These are phyloP conservation scores for Aphelocoma californica DNA, from an alignment of 2,797 vertebrate species.

Conservation along the genomic window DNA sequence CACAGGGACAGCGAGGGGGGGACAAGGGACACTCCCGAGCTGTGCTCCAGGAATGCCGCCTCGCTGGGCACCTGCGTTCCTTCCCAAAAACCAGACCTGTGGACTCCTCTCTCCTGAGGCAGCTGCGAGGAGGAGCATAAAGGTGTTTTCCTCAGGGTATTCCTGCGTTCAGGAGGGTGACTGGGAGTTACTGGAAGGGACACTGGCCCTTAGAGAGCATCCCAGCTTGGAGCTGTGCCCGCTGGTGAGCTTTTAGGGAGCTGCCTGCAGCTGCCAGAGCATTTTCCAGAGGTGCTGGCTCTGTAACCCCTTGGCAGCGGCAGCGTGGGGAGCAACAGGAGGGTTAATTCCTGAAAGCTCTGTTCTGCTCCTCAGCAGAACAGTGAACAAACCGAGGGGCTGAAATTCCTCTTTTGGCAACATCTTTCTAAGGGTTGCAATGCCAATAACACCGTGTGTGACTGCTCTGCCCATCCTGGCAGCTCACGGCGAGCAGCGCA, in stretches of 20 bases:
- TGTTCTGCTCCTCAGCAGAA: neutral
- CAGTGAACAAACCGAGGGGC: neutral
- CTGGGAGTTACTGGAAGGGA: neutral
- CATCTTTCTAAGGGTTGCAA: neutral
- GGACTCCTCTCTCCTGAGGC: neutral
- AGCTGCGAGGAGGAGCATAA: neutral
- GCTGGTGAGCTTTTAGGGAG: neutral
- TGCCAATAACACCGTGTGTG: fast-evolving
- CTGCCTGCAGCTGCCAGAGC: neutral
- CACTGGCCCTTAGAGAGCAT: neutral
- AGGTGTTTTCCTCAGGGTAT: neutral
- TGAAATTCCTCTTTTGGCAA: neutral
- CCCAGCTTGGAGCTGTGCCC: neutral
- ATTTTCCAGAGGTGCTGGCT: neutral
- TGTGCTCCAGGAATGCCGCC: neutral
- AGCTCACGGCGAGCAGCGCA: fast-evolving
- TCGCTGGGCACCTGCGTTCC: neutral
- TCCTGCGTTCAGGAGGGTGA: neutral
- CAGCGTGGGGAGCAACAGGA: neutral
- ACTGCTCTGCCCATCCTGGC: neutral
- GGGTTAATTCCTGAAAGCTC: neutral
- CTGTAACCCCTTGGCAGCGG: neutral
- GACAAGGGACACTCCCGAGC: neutral
- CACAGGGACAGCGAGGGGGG: neutral
- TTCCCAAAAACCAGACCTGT: neutral